A percentile compares a stretch with the other conserved stretches of the same genome.
These are phyloP conservation scores for Drosophila santomea DNA, from an alignment of 1,140 invertebrate genomes.

Conservation along the genomic window DNA sequence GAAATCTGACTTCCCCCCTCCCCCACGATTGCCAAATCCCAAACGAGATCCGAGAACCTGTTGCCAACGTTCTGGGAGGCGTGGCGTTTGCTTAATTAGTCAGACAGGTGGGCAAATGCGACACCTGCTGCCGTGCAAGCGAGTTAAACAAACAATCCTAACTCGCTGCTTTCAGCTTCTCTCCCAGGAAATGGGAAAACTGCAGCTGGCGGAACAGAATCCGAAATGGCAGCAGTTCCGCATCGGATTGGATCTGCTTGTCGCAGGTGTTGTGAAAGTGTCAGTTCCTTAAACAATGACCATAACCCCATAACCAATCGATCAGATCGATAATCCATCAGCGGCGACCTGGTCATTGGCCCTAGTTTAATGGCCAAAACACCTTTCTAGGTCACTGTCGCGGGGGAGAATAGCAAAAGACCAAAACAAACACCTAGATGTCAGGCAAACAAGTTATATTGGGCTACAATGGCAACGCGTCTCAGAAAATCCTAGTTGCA, in stretches of 20 bases:
- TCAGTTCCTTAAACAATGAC: background rate
- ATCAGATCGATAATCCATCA: slow-evolving; percentile 32
- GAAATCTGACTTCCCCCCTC: background rate
- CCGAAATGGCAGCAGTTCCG: slow-evolving; percentile 52
- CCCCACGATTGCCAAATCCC: background rate
- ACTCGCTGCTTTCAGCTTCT: background rate
- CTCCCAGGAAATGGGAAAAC: slow-evolving; percentile 44
- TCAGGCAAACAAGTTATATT: slow-evolving; percentile 8
- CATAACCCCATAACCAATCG: slow-evolving; percentile 8
- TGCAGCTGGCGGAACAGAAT: slow-evolving; percentile 39
- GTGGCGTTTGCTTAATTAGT: slow-evolving; percentile 16
- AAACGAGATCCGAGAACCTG: slow-evolving; percentile 34
- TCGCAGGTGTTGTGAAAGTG: slow-evolving; percentile 44
- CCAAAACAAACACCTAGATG: slow-evolving; percentile 29
- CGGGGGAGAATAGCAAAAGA: slow-evolving; percentile 11
- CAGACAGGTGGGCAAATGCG: slow-evolving; percentile 8
- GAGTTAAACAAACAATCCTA: slow-evolving; percentile 43
- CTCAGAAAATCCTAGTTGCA: slow-evolving; percentile 3
- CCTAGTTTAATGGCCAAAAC: slow-evolving; percentile 2
- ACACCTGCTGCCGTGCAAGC: slow-evolving; percentile 30
- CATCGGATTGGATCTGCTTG: slow-evolving; percentile 5
- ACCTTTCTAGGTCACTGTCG: slow-evolving; percentile 67
- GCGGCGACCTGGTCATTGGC: slow-evolving; percentile 28
- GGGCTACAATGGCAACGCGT: background rate
- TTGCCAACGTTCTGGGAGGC: slow-evolving; percentile 18